Evolutionary conservation across 2,888 invertebrate genomes (phyloP).

Genomic region (Mantis religiosa): DNA sequence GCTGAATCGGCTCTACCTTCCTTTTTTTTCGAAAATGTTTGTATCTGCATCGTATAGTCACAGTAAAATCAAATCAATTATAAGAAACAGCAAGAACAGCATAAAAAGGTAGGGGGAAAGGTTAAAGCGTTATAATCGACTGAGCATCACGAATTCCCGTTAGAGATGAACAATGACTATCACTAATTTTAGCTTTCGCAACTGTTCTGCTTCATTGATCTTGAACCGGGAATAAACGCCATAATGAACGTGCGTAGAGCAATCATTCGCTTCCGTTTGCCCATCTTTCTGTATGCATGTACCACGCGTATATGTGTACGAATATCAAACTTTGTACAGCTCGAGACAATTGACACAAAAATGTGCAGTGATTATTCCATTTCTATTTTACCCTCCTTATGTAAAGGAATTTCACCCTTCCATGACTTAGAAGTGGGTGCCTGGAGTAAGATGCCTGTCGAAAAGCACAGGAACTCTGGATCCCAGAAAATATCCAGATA

Average conservation of each 20-base stretch:
- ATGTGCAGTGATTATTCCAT: no score
- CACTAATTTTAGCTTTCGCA: background rate
- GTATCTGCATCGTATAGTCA: background rate
- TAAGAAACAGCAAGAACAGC: background rate
- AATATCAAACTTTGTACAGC: no score
- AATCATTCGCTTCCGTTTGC: no score
- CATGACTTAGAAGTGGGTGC: no score
- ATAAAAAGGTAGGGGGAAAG: background rate
- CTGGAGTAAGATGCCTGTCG: no score
- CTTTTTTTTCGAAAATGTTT: background rate
- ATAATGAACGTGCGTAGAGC: background rate
- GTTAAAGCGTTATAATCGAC: background rate
- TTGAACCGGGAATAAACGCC: background rate
- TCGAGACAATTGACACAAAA: no score
- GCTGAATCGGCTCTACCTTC: background rate
- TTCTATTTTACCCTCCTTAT: no score
- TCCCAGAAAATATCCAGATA: no score
- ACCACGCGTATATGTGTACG: no score
- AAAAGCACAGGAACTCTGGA: no score
- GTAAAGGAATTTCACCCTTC: no score
- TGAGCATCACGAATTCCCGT: background rate
- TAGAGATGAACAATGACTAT: background rate
- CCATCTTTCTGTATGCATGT: no score
- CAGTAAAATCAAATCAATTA: background rate
- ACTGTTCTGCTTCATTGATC: background rate